phyloP scores from a whole-genome alignment of 2,888 invertebrate genomes.

The Saturnia pavonia region DNA sequence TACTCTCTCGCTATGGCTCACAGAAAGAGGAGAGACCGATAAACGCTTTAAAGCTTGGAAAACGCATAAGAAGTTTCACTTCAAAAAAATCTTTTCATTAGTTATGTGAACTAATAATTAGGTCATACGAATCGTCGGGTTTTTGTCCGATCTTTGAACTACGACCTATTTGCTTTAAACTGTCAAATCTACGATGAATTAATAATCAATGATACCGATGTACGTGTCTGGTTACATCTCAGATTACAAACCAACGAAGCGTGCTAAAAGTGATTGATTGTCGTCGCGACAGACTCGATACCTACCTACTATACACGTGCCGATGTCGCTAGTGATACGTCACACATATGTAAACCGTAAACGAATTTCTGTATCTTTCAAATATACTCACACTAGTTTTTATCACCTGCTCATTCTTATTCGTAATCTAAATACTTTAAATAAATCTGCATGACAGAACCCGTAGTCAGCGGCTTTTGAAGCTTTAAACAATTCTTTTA shows the following conservation, averaged over 20 bases:
- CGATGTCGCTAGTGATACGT: too few species aligned
- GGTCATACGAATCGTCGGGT: neutral
- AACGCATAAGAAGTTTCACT: too few species aligned
- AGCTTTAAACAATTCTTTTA: neutral
- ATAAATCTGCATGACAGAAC: neutral
- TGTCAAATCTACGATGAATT: neutral
- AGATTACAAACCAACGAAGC: constrained; percentile 17
- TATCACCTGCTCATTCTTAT: neutral
- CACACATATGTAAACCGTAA: too few species aligned
- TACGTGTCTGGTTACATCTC: constrained; percentile 14
- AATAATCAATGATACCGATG: constrained; percentile 4
- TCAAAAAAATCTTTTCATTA: too few species aligned
- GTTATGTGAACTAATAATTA: neutral
- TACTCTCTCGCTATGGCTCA: too few species aligned
- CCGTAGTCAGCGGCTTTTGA: neutral
- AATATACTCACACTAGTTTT: neutral
- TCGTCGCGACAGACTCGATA: neutral
- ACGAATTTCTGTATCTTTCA: too few species aligned
- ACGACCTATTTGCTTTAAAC: neutral
- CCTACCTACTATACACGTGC: neutral
- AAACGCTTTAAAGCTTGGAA: too few species aligned
- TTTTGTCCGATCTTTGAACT: neutral
- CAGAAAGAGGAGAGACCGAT: too few species aligned
- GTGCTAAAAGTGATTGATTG: constrained; percentile 14
- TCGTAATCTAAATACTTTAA: neutral